Evolutionary conservation across 1,140 invertebrate species (phyloP), one percentile per base, ranked within the genome.

Genomic region (Pomacea maculata): DNA sequence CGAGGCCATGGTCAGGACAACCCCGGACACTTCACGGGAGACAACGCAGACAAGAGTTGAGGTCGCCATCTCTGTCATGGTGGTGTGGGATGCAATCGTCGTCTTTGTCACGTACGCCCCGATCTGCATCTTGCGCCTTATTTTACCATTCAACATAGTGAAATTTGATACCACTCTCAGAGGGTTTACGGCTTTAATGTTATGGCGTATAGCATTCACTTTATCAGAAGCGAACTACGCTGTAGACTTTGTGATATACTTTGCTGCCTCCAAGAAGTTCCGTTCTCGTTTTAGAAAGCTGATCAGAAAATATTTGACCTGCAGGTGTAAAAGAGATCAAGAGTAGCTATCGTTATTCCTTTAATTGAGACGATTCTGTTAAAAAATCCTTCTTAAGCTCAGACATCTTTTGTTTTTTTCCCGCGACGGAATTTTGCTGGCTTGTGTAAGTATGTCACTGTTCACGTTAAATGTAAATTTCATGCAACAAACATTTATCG

Each of bases 171-270:
- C 67, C 29, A 0, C 12, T n/a, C 11, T 8, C 2, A 25, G 54
- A 11, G 65, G 61, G 5, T 79, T 55, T 11, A 12, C 55, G 61
- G 63, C 52, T 11, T 11, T 17, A 19, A 52, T 83, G 15, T 74
- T 82, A 29, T 55, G 72, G 9, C 64, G 80, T 45, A 65, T 85
- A 2, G 75, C 79, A n/a, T 74, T 70, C 45, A 17, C 82, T 12
- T 68, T 85, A n/a, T 45, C 67, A 6, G 82, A 82, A 61, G 68
- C 74, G n/a, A 81, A 76, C 64, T 79, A 85, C 68, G 84, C 84
- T 55, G 75, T 84, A 11, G 84, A 85, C 68, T 84, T 85, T 29
- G 81, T 79, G 70, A 57, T 85, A 0, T 85, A 85, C 77, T 85
- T 83, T 70, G 45, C 82, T 29, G 80, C 75, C 61, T 71, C 76